A percentile compares a stretch with the other conserved stretches of the same genome.
Evolutionary conservation across 2,888 invertebrate species (phyloP).

Genomic region (Zygogramma bicolorata): DNA sequence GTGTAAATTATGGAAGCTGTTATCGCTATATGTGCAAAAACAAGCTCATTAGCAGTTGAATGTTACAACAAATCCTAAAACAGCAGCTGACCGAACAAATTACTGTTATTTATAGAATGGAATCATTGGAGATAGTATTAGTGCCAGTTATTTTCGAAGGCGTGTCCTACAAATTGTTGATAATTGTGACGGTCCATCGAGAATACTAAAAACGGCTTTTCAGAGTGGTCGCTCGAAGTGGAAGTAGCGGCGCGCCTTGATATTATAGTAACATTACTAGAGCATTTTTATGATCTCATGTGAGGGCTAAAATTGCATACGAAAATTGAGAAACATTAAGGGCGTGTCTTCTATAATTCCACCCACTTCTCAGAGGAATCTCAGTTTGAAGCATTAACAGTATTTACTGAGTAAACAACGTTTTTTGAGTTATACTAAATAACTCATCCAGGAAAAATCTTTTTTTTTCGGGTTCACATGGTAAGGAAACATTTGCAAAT

Average conservation of each 20-base stretch:
- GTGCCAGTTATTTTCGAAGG: background rate
- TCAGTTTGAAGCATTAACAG: too few species aligned
- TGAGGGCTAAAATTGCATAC: background rate
- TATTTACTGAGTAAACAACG: too few species aligned
- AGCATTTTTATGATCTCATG: background rate
- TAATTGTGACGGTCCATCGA: background rate
- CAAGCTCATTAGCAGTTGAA: slow-evolving; percentile 27
- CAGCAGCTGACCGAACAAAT: slow-evolving; percentile 8
- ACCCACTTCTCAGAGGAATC: too few species aligned
- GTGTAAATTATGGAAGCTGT: slow-evolving; percentile 29
- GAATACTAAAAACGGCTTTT: background rate
- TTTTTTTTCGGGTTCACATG: too few species aligned
- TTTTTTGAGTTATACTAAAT: too few species aligned
- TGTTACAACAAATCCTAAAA: slow-evolving; percentile 27
- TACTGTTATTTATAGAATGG: slow-evolving; percentile 1
- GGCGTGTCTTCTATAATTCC: background rate
- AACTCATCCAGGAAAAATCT: too few species aligned
- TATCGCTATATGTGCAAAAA: slow-evolving; percentile 35
- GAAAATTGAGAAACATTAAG: background rate
- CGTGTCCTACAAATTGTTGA: slow-evolving; percentile 1
- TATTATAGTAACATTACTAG: background rate
- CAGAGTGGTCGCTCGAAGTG: background rate
- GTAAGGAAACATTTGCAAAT: too few species aligned
- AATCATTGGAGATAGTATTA: background rate
- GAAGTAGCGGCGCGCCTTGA: background rate